Conservation (phyloP, 2,113 vertebrate species). For the Tetrao urogallus region DNA sequence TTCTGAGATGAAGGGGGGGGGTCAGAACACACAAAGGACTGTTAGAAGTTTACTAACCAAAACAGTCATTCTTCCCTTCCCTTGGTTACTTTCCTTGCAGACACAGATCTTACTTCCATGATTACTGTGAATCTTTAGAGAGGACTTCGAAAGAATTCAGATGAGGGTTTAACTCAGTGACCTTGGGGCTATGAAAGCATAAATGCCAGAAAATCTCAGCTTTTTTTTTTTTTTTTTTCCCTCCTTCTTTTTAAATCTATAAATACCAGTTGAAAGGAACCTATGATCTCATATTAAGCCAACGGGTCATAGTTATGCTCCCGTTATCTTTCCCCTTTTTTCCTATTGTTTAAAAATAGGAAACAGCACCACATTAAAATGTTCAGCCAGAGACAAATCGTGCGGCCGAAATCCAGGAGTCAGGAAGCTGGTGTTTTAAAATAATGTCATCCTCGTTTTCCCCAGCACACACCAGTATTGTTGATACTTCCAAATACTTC, state of each 20-base stretch:
- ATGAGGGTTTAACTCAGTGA: background rate
- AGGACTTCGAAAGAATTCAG: background rate
- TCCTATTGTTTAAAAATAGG: slow-evolving; percentile 70
- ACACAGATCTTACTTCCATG: background rate
- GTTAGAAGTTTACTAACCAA: background rate
- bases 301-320: slow-evolving; percentile 44
- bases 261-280: slow-evolving; percentile 59
- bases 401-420: slow-evolving; percentile 43
- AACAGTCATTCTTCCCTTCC: background rate
- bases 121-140: background rate
- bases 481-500: slow-evolving; percentile 46
- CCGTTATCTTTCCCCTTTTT: slow-evolving; percentile 52
- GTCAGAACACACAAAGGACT: background rate
- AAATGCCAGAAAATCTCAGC: slow-evolving; percentile 2
- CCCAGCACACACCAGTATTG: background rate
- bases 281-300: slow-evolving; percentile 58
- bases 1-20: background rate
- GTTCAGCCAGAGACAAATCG: slow-evolving; percentile 37
- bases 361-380: slow-evolving; percentile 58
- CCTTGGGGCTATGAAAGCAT: background rate
- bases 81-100: background rate
- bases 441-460: slow-evolving; percentile 42
- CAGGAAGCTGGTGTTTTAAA: slow-evolving; percentile 57
- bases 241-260: slow-evolving; percentile 40
- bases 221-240: background rate